These are phyloP conservation scores for Strix uralensis DNA, from an alignment of 2,113 vertebrate species.

Conservation along the genomic window DNA sequence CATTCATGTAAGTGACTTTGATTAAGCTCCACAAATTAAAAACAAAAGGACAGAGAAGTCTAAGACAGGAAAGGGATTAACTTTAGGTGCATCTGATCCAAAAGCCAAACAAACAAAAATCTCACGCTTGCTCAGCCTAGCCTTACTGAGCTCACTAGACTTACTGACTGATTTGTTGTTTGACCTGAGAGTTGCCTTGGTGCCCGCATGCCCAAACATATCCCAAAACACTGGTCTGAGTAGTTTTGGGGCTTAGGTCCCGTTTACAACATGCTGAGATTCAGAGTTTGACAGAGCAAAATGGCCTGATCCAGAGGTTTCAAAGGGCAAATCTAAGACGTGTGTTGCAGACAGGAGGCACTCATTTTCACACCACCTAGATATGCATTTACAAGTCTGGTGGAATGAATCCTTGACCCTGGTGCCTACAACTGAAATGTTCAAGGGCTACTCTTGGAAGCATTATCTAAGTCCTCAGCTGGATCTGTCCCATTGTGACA, in stretches of 20 bases:
- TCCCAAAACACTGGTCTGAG: background rate
- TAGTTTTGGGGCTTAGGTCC: background rate
- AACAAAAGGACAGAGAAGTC: background rate
- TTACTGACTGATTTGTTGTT: background rate
- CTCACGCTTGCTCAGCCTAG: background rate
- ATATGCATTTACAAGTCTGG: background rate
- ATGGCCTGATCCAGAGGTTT: background rate
- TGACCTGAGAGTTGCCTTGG: conserved; percentile 2
- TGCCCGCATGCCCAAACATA: background rate
- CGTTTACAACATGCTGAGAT: background rate
- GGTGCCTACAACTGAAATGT: background rate
- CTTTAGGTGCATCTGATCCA: background rate
- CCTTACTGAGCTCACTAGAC: background rate
- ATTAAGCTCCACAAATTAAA: background rate
- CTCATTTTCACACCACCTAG: background rate
- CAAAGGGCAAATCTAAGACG: rapidly evolving
- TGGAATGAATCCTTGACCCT: background rate
- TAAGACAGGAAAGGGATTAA: background rate
- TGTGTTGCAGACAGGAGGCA: background rate
- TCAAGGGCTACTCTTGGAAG: background rate
- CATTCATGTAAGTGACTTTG: background rate
- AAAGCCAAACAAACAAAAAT: conserved; percentile 8
- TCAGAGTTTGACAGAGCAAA: background rate
- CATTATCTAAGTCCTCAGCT: background rate
- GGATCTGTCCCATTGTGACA: background rate